Base-by-base conservation (phyloP, 2,888 invertebrate genomes). In the Ptilodon capucinus region DNA sequence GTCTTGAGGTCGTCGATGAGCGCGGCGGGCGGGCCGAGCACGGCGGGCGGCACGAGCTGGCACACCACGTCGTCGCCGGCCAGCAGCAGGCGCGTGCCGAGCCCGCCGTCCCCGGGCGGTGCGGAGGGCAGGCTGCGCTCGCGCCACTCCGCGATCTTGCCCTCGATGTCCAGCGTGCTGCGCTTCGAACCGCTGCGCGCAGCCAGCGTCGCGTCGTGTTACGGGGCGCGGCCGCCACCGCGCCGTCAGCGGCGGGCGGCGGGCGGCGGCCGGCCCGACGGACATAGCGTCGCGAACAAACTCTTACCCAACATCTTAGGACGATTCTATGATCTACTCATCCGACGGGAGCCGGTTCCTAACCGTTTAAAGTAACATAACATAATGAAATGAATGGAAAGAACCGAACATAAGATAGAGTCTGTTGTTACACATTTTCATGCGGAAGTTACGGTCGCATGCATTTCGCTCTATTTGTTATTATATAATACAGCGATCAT, bases 161-260 rank as follows among this genome's bases (percentile, higher is more conserved):
- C 90, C 79, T 91, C 90, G 85, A 91, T 86, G 85, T 91, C 90
- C 60, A 91, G 84, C 66, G 90, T 91, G 79, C 86, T 88, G 70
- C 89, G 87, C 76, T 89, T 90, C 54, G 88, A 89, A 35, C 86
- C 90, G 69, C 90, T 88, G 68, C 68, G 57, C 48, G 57, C 48
- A 53, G 54, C 59, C 44, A 30, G 19, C 47, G 30, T n/a, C n/a
- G n/a, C n/a, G n/a, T n/a, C n/a, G n/a, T n/a, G 34, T 42, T 28
- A 23, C 48, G 54, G 48, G 38, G 41, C 44, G 25, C 38, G 42
- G 42, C 35, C 21, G 39, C 28, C 25, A 16, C 23, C 14, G 8
- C 11, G 9, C 25, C 11, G 1, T 2, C 11, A 2, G 11, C 25
- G 3, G 11, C 2, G 2, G 7, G 25, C 28, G 3, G 11, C 11